Conservation (phyloP, 2,797 vertebrate genomes). For the Muscicapa striata region DNA sequence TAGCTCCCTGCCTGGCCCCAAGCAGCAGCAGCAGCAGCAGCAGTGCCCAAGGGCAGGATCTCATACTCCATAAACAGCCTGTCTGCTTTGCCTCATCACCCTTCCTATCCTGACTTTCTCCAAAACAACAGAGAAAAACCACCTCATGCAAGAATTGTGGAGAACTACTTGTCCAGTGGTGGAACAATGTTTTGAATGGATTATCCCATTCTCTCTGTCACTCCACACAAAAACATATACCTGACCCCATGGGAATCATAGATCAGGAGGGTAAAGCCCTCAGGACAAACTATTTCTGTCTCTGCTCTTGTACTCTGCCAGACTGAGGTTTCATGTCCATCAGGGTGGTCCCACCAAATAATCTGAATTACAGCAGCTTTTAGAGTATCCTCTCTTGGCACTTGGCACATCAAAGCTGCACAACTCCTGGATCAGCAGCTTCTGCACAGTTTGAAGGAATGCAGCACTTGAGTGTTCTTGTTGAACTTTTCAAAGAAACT, state of each 20-base stretch:
- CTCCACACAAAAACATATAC: not conserved
- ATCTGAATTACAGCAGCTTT: not conserved
- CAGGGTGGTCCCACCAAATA: accelerated
- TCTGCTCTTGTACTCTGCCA: not conserved
- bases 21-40: not conserved
- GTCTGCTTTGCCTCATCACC: not conserved
- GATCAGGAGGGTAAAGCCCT: not conserved
- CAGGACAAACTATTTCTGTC: not conserved
- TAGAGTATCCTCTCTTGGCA: not conserved
- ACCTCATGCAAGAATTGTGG: not conserved
- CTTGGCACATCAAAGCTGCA: not conserved
- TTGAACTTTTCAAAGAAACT: constrained; percentile 41
- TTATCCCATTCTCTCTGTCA: not conserved
- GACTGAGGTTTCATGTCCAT: not conserved
- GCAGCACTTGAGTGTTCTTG: not conserved
- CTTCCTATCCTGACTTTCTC: not conserved
- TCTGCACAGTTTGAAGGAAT: not conserved
- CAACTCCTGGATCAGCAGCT: not conserved
- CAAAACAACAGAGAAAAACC: not conserved
- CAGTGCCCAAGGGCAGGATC: not conserved
- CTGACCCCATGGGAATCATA: not conserved
- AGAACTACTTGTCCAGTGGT: not conserved
- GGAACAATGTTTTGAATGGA: not conserved
- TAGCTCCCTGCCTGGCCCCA: not conserved
- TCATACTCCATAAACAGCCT: not conserved